phyloP scores from a whole-genome alignment of 2,797 vertebrate species.

The Microchirus variegatus region DNA sequence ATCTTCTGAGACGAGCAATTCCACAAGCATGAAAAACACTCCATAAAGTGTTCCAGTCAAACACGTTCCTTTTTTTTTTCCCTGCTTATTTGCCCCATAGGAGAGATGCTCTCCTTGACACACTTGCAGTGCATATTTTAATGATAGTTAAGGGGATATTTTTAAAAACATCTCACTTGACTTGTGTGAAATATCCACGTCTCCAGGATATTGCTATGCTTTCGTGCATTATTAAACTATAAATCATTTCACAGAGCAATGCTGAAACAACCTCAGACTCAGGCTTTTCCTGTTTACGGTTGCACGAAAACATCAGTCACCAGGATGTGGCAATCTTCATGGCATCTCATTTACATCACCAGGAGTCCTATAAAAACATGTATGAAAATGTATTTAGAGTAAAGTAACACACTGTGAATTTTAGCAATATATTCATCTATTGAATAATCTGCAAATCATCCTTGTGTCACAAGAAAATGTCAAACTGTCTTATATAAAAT shows the following conservation, averaged over 20 bases:
- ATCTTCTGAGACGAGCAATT: slow-evolving; percentile 61
- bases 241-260: slow-evolving; percentile 69
- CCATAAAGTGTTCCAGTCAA: slow-evolving; percentile 55
- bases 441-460: slow-evolving; percentile 24
- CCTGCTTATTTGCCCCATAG: slow-evolving; percentile 55
- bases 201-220: slow-evolving; percentile 63
- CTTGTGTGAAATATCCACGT: slow-evolving; percentile 66
- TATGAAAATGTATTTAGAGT: slow-evolving; percentile 26
- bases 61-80: slow-evolving; percentile 43
- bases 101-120: slow-evolving; percentile 46
- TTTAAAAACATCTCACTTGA: slow-evolving; percentile 65
- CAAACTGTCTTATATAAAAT: no score
- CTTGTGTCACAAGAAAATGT: not conserved
- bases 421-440: slow-evolving; percentile 2
- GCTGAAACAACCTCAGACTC: slow-evolving; percentile 62
- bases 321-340: slow-evolving; percentile 35
- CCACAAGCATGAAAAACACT: slow-evolving; percentile 49
- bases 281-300: slow-evolving; percentile 52
- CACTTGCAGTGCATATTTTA: slow-evolving; percentile 65
- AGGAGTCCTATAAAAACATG: slow-evolving; percentile 45
- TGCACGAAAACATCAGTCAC: slow-evolving; percentile 53
- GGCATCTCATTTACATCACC: slow-evolving; percentile 51
- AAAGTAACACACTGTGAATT: slow-evolving; percentile 39
- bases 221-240: slow-evolving; percentile 78
- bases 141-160: slow-evolving; percentile 67